A percentile compares a stretch with the other conserved stretches of the same genome.
These are phyloP conservation scores for Megalops cyprinoides DNA, from an alignment of 2,797 vertebrate genomes.

Conservation along the genomic window DNA sequence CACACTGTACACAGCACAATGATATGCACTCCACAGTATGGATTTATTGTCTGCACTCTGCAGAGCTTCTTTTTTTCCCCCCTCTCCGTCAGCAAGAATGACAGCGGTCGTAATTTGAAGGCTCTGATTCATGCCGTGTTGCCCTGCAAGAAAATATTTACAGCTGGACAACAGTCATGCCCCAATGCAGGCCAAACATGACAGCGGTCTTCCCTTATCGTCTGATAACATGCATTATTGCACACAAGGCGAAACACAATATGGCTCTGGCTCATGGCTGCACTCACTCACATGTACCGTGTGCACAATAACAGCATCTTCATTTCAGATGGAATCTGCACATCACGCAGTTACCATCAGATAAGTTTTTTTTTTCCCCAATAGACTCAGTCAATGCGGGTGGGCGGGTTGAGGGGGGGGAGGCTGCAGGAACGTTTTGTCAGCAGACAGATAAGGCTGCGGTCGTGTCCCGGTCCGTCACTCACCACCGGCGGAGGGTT, in stretches of 20 bases:
- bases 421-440: conserved; percentile 30
- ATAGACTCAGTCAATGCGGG: conserved; percentile 8
- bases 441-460: conserved; percentile 37
- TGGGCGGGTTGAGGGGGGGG: background rate
- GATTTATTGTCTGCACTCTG: background rate
- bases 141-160: background rate
- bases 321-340: conserved; percentile 16
- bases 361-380: conserved; percentile 5
- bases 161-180: background rate
- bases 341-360: conserved; percentile 13
- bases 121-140: background rate
- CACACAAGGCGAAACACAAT: background rate
- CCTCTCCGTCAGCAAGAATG: no score
- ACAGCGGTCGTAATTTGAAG: background rate
- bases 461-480: conserved; percentile 38
- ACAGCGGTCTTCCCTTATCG: background rate
- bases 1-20: background rate
- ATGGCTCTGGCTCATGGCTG: no score
- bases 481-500: conserved; percentile 35
- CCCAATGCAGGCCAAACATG: background rate
- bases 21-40: background rate
- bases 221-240: background rate
- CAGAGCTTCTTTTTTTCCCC: background rate
- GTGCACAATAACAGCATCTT: background rate
- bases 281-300: background rate